A percentile compares a stretch with the other conserved stretches of the same genome.
phyloP scores from a whole-genome alignment of 2,797 vertebrate genomes.

The Typhlichthys eigenmanni region DNA sequence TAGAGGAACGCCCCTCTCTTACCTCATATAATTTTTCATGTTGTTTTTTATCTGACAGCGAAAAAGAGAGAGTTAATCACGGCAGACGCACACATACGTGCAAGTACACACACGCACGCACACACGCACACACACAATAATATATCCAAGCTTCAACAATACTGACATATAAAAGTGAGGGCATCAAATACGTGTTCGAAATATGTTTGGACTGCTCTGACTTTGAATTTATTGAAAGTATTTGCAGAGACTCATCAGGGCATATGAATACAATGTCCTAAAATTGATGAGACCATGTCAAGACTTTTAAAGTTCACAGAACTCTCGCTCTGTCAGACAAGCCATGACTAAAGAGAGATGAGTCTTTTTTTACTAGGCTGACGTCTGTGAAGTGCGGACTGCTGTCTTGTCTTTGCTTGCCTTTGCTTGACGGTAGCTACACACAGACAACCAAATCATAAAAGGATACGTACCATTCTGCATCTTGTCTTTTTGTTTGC shows the following conservation, averaged over 20 bases:
- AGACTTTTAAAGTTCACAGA: slow-evolving; percentile 34
- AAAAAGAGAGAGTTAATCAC: slow-evolving; percentile 56
- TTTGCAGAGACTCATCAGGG: slow-evolving; percentile 43
- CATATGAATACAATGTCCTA: slow-evolving; percentile 51
- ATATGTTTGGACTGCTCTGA: slow-evolving; percentile 57
- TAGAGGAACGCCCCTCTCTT: slow-evolving; percentile 51
- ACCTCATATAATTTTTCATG: slow-evolving; percentile 57
- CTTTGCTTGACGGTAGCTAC: slow-evolving; percentile 22
- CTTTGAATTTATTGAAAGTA: slow-evolving; percentile 60
- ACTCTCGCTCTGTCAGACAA: slow-evolving; percentile 46
- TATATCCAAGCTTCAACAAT: slow-evolving; percentile 24
- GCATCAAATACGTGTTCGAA: slow-evolving; percentile 46
- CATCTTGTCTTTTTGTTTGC: slow-evolving; percentile 41
- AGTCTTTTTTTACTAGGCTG: slow-evolving; percentile 51
- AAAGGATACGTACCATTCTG: slow-evolving; percentile 24
- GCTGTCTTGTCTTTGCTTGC: slow-evolving; percentile 36
- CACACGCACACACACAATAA: slow-evolving; percentile 23
- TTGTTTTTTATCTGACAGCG: slow-evolving; percentile 68
- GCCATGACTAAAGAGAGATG: slow-evolving; percentile 52
- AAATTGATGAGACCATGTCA: slow-evolving; percentile 66
- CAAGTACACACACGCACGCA: slow-evolving; percentile 4
- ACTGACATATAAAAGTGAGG: slow-evolving; percentile 56
- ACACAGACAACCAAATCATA: slow-evolving; percentile 32
- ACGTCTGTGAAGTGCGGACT: slow-evolving; percentile 50
- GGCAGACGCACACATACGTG: slow-evolving; percentile 16